Conservation (phyloP, 1,140 invertebrate genomes). For the Protaetia brevitarsis region DNA sequence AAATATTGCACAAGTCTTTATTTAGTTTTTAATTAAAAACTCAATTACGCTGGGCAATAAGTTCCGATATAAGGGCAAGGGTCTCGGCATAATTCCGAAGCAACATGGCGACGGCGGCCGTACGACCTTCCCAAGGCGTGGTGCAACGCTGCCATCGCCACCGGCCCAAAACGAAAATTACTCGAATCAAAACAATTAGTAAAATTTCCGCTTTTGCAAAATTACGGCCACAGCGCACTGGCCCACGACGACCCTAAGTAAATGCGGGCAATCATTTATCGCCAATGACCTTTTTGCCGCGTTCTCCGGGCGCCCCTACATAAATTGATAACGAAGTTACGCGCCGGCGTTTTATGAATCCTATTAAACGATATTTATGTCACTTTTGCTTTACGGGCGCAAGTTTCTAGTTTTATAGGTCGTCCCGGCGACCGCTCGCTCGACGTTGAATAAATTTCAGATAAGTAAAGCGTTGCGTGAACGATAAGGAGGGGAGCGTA, state of each 20-base stretch:
- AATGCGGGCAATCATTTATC: constrained; percentile 12
- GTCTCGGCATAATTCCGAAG: too few relatives aligned
- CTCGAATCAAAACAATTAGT: constrained; percentile 1
- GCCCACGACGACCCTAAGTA: not conserved
- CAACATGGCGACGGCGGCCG: too few relatives aligned
- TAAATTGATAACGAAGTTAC: constrained; percentile 17
- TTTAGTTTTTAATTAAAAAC: too few relatives aligned
- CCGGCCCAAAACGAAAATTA: not conserved
- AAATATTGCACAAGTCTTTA: too few relatives aligned
- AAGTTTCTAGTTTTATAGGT: constrained; percentile 13
- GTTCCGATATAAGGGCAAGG: too few relatives aligned
- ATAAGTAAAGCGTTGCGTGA: too few relatives aligned
- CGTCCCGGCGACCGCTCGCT: not conserved
- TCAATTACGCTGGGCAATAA: too few relatives aligned
- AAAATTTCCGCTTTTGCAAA: not conserved
- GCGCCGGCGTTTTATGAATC: constrained; percentile 5
- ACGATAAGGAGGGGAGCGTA: too few relatives aligned
- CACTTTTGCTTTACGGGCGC: not conserved
- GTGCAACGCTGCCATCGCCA: too few relatives aligned
- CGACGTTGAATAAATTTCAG: too few relatives aligned
- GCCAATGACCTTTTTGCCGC: not conserved
- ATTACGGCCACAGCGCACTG: not conserved
- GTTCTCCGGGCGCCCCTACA: not conserved
- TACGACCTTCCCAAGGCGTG: too few relatives aligned
- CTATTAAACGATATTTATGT: constrained; percentile 18